Evolutionary conservation across 2,113 vertebrate genomes (phyloP).

Genomic region (Desmodus rotundus): DNA sequence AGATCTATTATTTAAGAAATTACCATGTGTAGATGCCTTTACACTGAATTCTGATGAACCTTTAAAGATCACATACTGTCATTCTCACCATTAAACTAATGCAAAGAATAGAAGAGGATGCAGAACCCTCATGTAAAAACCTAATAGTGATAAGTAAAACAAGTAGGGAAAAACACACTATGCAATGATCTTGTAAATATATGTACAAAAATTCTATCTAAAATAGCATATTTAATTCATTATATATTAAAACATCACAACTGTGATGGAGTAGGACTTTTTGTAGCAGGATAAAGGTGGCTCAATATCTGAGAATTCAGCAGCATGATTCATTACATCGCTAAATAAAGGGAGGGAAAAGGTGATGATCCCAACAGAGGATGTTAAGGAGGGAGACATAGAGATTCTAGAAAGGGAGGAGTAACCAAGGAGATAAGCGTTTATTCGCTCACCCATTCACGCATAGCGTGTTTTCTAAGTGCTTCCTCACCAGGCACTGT

Average conservation of each 20-base stretch:
- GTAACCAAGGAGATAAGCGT: not conserved
- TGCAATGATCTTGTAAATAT: not conserved
- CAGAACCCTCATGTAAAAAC: not conserved
- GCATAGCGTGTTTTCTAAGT: not conserved
- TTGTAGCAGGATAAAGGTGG: not conserved
- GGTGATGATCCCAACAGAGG: not conserved
- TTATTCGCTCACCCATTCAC: not conserved
- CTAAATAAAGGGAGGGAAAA: not conserved
- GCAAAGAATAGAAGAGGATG: not conserved
- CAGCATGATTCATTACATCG: not conserved
- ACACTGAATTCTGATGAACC: not conserved
- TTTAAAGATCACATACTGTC: not conserved
- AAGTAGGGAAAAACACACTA: not conserved
- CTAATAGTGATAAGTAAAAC: not conserved
- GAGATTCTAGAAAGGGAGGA: not conserved
- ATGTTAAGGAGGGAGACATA: not conserved
- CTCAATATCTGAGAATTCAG: constrained; percentile 1
- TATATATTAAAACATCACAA: not conserved
- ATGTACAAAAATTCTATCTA: not conserved
- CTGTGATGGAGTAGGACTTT: not conserved
- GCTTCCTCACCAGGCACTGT: not conserved
- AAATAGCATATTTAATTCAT: not conserved
- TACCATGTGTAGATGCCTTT: not conserved
- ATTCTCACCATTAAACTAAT: not conserved
- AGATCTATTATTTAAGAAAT: not conserved